Evolutionary conservation across 2,113 vertebrate species (phyloP).

Genomic region (Pseudois nayaur): DNA sequence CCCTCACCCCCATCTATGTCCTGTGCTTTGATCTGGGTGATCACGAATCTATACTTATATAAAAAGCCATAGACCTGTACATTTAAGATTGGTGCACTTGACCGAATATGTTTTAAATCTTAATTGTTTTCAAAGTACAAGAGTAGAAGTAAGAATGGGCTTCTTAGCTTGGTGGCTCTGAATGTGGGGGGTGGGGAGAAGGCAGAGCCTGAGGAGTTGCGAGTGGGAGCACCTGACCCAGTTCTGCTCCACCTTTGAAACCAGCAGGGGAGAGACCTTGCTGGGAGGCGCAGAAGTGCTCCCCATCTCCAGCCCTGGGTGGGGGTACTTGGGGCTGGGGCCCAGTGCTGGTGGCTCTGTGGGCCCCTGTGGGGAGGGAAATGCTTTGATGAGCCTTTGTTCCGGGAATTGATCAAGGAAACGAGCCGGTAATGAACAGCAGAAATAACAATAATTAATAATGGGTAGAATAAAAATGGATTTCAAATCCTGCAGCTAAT

Average conservation of each 20-base stretch:
- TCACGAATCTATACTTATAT: background rate
- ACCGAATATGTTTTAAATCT: background rate
- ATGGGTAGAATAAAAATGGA: constrained; percentile 57
- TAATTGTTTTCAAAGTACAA: background rate
- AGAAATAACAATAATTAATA: constrained; percentile 71
- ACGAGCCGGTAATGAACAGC: constrained; percentile 57
- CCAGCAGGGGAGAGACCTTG: background rate
- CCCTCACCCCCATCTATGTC: background rate
- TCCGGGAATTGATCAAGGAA: constrained; percentile 45
- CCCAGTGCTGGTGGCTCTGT: background rate
- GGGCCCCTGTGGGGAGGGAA: background rate
- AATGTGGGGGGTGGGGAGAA: background rate
- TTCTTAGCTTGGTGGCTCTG: background rate
- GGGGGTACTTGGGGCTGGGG: background rate
- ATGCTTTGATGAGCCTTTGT: constrained; percentile 33
- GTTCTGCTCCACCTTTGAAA: background rate
- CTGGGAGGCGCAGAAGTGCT: background rate
- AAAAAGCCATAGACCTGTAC: background rate
- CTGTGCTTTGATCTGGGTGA: background rate
- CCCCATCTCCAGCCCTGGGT: background rate
- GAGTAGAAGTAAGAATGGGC: background rate
- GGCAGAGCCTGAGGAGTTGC: background rate
- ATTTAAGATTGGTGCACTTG: background rate
- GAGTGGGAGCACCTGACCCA: background rate
- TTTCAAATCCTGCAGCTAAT: constrained; percentile 61